These are phyloP conservation scores for Meandrusa payeni DNA, from an alignment of 2,888 invertebrate genomes.

Conservation along the genomic window DNA sequence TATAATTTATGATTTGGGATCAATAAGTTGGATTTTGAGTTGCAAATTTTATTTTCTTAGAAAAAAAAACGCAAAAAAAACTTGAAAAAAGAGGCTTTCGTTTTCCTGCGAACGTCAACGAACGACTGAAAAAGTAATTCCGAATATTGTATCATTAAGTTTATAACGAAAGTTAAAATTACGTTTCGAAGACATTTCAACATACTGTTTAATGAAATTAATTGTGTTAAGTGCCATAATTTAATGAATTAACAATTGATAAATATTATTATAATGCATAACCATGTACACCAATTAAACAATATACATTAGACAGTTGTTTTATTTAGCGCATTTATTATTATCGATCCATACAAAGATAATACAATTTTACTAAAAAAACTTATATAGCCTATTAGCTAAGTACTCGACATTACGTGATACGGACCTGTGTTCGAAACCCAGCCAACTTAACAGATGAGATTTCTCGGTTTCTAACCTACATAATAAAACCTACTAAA, in stretches of 20 bases:
- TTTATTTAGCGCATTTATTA: conserved; percentile 43
- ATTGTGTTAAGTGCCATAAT: conserved; percentile 80
- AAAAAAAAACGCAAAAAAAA: conserved; percentile 47
- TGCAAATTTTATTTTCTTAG: conserved; percentile 69
- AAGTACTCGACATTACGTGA: too few species aligned
- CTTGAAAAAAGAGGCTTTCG: conserved; percentile 67
- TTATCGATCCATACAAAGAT: too few species aligned
- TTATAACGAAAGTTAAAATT: conserved; percentile 51
- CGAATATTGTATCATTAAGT: conserved; percentile 58
- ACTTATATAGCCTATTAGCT: too few species aligned
- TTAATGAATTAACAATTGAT: conserved; percentile 79
- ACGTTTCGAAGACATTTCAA: conserved; percentile 59
- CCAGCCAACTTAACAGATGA: too few species aligned
- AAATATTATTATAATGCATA: conserved; percentile 77
- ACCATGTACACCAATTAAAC: conserved; percentile 80
- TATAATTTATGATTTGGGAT: conserved; percentile 74
- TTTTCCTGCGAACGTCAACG: conserved; percentile 64
- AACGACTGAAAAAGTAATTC: conserved; percentile 80
- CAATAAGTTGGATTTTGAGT: conserved; percentile 71
- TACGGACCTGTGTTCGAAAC: too few species aligned
- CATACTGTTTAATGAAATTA: conserved; percentile 58
- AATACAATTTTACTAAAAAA: too few species aligned
- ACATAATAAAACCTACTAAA: too few species aligned
- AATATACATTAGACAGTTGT: conserved; percentile 59
- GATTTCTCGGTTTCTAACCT: too few species aligned